A percentile compares a stretch with the other conserved stretches of the same genome.
Conservation (phyloP, 2,888 invertebrate genomes). For the Caenorhabditis drosophilae region DNA sequence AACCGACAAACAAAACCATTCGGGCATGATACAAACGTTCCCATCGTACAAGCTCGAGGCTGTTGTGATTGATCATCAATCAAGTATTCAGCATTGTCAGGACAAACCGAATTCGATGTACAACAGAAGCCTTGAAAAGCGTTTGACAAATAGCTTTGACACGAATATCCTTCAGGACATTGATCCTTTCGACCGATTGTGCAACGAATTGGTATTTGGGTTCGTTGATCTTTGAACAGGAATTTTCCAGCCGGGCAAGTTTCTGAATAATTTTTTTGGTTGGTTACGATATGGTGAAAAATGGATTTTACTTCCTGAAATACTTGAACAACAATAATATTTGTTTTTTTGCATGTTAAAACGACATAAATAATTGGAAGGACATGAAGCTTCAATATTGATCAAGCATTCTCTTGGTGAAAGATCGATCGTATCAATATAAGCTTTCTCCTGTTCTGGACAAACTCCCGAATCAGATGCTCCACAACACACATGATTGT, state of each 20-base stretch:
- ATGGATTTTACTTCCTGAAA: slow-evolving; percentile 42
- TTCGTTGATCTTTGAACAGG: slow-evolving; percentile 46
- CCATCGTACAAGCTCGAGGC: slow-evolving; percentile 50
- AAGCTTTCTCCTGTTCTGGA: slow-evolving; percentile 60
- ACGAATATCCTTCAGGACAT: slow-evolving; percentile 50
- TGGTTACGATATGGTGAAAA: too few relatives aligned
- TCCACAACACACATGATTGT: slow-evolving; percentile 61
- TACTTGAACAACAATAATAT: slow-evolving; percentile 56
- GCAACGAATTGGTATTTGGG: slow-evolving; percentile 39
- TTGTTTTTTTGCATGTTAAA: slow-evolving; percentile 51
- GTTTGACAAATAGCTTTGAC: slow-evolving; percentile 46
- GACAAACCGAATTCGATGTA: slow-evolving; percentile 47
- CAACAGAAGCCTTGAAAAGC: slow-evolving; percentile 58
- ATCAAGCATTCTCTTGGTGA: slow-evolving; percentile 52
- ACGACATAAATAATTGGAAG: slow-evolving; percentile 50
- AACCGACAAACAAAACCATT: slow-evolving; percentile 42
- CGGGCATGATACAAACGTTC: slow-evolving; percentile 54
- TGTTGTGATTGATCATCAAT: slow-evolving; percentile 50
- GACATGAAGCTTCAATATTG: slow-evolving; percentile 53
- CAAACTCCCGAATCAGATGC: slow-evolving; percentile 57
- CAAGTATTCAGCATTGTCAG: slow-evolving; percentile 48
- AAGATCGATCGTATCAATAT: slow-evolving; percentile 57
- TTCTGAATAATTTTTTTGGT: slow-evolving; percentile 35
- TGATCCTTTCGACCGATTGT: slow-evolving; percentile 52
- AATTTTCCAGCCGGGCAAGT: slow-evolving; percentile 54